Evolutionary conservation across 2,888 invertebrate genomes (phyloP), one percentile per base, ranked within the genome.

Genomic region (Tuberolachnus salignus): DNA sequence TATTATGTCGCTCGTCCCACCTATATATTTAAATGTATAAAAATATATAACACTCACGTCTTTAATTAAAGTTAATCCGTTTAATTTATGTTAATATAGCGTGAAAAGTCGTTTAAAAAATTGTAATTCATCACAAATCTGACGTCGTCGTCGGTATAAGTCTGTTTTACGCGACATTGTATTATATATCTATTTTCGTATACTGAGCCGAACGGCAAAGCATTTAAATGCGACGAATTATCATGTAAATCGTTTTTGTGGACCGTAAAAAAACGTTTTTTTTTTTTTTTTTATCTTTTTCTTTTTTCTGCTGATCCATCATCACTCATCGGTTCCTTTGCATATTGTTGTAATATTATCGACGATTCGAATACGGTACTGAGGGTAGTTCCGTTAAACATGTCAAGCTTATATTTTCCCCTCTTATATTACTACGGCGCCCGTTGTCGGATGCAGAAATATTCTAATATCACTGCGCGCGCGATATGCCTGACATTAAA

Each of bases 51-150:
- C 6, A 34, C 6, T 34, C 6, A 26, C 10, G 16, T 3, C 9
- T 46, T 13, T 59, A 59, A 71, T 59, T 26, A 49, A 59, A 72
- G 46, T 59, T 14, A 14, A 19, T 49, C 26, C 26, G 23, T 26
- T 13, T 46, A 71, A 59, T 71, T 59, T 71, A 59, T 71, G 71
- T 26, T 13, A 71, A 59, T 26, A 21, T 26, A n/a, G 9, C 9
- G 59, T 59, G 46, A 59, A 59, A 72, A 72, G 59, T 72, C 59
- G 46, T 59, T 61, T 59, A 71, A 71, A n/a, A 34, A 21, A 49
- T 59, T 59, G 59, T 49, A 46, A 59, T 72, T 72, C 49, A 72
- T 72, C 46, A 19, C 23, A 23, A 72, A 59, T 49, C 59, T 49
- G 57, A 46, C 26, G 46, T n/a, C 14, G 59, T 6, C 2, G 53